phyloP scores from a whole-genome alignment of 37 sponge, comb jelly and placozoan genomes.

The Bolinopsis microptera region DNA sequence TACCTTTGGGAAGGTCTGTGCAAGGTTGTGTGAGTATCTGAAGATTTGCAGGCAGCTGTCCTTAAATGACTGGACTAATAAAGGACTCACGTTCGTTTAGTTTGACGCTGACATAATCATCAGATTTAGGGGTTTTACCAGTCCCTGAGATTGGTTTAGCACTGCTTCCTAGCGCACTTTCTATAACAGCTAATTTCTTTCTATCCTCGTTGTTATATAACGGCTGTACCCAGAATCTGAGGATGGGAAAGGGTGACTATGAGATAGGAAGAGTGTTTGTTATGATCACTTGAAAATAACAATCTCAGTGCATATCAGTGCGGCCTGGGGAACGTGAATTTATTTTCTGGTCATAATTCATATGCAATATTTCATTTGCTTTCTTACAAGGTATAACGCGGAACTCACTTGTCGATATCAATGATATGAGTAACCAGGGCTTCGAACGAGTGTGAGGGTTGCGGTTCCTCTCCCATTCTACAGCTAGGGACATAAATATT shows the following conservation, averaged over 20 bases:
- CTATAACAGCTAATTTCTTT: constrained; percentile 16
- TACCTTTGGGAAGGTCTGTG: no score
- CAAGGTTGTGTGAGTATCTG: no score
- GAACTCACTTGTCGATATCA: constrained; percentile 4
- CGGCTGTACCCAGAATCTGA: constrained; percentile 58
- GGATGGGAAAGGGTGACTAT: neutral
- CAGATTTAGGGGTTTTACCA: neutral
- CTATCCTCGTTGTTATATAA: neutral
- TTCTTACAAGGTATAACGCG: neutral
- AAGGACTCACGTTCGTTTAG: constrained; percentile 21
- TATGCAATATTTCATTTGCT: neutral
- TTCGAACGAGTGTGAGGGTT: constrained; percentile 52
- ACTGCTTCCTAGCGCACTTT: neutral
- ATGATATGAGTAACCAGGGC: constrained; percentile 13
- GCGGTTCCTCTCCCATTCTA: constrained; percentile 48
- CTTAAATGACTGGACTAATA: no score
- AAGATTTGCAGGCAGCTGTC: no score
- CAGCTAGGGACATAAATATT: neutral
- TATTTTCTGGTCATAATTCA: no score
- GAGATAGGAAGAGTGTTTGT: neutral
- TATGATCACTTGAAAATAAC: no score
- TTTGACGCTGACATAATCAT: constrained; percentile 53
- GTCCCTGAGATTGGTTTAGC: neutral
- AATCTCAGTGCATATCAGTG: no score
- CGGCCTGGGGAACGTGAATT: no score